These are phyloP conservation scores for Alaudala cheleensis DNA, from an alignment of 2,113 vertebrate genomes.

Conservation along the genomic window DNA sequence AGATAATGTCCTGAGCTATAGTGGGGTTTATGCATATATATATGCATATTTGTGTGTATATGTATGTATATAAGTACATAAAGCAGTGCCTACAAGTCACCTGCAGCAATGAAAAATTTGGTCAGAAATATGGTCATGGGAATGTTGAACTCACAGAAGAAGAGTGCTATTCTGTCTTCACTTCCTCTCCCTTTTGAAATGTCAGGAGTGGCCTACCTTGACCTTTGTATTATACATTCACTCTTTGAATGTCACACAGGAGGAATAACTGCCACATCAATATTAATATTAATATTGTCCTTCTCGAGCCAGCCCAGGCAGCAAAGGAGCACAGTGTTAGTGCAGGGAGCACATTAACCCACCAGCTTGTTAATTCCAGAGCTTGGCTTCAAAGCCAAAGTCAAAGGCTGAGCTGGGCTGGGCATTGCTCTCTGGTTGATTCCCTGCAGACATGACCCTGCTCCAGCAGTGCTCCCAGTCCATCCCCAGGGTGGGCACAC, in stretches of 20 bases:
- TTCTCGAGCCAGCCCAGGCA: background rate
- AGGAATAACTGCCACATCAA: slow-evolving; percentile 5
- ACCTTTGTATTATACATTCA: slow-evolving; percentile 6
- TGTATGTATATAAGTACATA: background rate
- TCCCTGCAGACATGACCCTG: background rate
- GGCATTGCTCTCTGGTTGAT: background rate
- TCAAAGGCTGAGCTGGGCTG: accelerated
- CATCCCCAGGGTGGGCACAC: background rate
- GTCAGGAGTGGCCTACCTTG: background rate
- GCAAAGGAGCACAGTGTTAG: background rate
- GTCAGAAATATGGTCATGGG: background rate
- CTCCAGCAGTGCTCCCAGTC: background rate
- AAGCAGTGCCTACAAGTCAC: background rate
- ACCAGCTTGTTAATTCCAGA: background rate
- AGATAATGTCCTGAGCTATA: background rate
- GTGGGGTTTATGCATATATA: no score
- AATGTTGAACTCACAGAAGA: background rate
- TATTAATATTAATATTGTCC: background rate
- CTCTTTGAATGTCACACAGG: background rate
- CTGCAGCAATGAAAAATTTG: background rate
- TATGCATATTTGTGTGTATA: background rate
- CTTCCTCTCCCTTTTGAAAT: background rate
- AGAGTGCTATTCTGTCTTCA: background rate
- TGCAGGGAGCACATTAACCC: background rate
- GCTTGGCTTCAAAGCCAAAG: background rate